Conservation (phyloP, 2,113 vertebrate species). For the Oreochromis spilurus region DNA sequence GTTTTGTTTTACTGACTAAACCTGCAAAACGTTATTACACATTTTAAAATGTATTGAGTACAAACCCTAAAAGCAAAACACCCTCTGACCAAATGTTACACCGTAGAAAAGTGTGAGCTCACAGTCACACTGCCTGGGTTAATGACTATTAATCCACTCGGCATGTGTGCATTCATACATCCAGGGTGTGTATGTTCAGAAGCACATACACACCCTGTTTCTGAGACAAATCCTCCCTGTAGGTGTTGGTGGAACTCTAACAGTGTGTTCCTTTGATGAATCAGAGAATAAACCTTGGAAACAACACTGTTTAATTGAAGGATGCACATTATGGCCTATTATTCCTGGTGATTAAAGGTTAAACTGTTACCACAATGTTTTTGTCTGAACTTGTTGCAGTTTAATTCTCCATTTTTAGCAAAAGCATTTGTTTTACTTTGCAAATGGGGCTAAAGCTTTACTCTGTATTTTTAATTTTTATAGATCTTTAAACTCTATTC, state of each 20-base stretch:
- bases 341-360: background rate
- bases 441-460: background rate
- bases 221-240: background rate
- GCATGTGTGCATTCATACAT: background rate
- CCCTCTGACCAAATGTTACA: background rate
- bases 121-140: background rate
- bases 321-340: background rate
- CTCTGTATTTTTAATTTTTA: background rate
- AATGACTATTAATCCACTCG: background rate
- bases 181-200: conserved; percentile 6
- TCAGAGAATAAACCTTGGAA: background rate
- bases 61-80: background rate
- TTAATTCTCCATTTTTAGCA: background rate
- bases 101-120: background rate
- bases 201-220: background rate
- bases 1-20: background rate
- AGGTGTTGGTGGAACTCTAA: background rate
- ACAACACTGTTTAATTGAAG: background rate
- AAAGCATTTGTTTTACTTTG: background rate
- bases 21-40: background rate
- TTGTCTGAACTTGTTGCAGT: background rate
- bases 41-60: background rate
- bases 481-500: background rate
- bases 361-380: background rate
- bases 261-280: background rate